These are phyloP conservation scores for Latrodectus elegans DNA, from an alignment of 2,888 invertebrate species.

Conservation along the genomic window DNA sequence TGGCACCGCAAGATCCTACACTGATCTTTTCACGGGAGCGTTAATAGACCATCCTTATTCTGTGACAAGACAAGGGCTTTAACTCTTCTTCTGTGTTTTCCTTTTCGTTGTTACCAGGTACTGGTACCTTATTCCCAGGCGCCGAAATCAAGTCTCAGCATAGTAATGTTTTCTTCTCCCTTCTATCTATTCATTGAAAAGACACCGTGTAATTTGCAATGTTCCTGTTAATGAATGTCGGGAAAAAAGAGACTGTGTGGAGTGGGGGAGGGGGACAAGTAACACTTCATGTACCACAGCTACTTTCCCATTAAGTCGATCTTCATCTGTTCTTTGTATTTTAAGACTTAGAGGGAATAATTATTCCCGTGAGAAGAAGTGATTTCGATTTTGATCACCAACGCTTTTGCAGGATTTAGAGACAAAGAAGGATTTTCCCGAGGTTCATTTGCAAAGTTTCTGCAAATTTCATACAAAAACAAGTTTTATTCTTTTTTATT, in stretches of 20 bases:
- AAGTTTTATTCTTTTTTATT: too few species aligned
- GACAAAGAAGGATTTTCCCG: neutral
- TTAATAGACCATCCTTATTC: conserved; percentile 8
- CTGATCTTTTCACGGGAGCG: neutral
- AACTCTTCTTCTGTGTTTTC: conserved; percentile 5
- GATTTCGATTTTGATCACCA: conserved; percentile 33
- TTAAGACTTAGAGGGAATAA: conserved; percentile 34
- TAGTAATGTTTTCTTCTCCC: conserved; percentile 1
- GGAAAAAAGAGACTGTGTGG: neutral
- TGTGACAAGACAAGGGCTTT: conserved; percentile 4
- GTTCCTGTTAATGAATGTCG: conserved; percentile 45
- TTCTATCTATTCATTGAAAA: conserved; percentile 9
- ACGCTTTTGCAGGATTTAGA: neutral
- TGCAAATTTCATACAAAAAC: too few species aligned
- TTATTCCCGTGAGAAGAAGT: conserved; percentile 25
- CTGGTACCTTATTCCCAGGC: conserved; percentile 14
- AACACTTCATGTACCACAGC: neutral
- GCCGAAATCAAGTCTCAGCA: conserved; percentile 13
- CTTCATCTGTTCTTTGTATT: conserved; percentile 11
- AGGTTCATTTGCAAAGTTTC: neutral
- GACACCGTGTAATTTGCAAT: conserved; percentile 43
- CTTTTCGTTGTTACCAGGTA: neutral
- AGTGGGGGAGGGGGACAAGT: neutral
- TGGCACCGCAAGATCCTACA: neutral
- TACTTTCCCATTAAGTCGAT: conserved; percentile 32